Evolutionary conservation across 2,113 vertebrate genomes (phyloP).

Genomic region (Junco hyemalis): DNA sequence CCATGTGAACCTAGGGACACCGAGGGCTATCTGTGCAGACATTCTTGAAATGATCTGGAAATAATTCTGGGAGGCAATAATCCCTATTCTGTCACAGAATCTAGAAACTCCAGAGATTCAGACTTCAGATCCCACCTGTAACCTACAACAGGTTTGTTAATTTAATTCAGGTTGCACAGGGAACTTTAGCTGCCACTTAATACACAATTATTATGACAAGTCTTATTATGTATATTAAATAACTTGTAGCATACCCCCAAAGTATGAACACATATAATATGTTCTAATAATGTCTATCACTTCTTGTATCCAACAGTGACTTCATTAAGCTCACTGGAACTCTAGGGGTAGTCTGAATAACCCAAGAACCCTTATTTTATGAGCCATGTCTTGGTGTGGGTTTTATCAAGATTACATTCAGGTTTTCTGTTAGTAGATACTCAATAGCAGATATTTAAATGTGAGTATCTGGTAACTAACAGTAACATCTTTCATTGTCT

Average conservation of each 20-base stretch:
- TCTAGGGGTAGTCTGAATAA: background rate
- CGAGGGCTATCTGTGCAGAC: fast-evolving
- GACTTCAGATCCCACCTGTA: background rate
- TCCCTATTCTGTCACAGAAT: background rate
- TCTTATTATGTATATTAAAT: background rate
- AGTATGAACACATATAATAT: background rate
- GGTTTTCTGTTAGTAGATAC: background rate
- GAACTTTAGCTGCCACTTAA: background rate
- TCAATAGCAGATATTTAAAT: background rate
- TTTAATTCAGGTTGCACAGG: background rate
- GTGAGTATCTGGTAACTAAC: background rate
- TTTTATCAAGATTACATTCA: background rate
- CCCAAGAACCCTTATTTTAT: background rate
- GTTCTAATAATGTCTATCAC: background rate
- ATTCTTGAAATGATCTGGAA: background rate
- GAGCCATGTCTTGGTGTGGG: background rate
- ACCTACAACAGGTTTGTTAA: background rate
- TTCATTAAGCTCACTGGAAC: background rate
- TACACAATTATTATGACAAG: background rate
- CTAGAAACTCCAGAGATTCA: background rate
- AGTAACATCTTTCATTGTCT: background rate
- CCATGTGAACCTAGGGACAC: background rate
- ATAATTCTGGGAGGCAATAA: background rate
- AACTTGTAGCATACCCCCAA: background rate
- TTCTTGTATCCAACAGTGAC: background rate